Base-by-base conservation (phyloP, 64 coral and sea anemone species). In the Montipora capricornis region DNA sequence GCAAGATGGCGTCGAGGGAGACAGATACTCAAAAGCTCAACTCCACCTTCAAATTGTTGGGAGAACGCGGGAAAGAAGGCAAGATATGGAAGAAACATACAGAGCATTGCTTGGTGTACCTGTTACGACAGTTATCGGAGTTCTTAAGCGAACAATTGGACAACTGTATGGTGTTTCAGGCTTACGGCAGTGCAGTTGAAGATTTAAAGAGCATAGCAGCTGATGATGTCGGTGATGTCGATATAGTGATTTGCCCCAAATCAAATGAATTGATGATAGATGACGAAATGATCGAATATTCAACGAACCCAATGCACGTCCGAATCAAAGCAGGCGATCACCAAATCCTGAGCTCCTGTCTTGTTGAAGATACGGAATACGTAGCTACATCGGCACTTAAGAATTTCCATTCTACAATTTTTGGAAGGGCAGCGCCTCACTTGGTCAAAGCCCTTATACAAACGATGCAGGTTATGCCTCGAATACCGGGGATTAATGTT, bases 331-430 rank as follows among this genome's bases (percentile, higher is more conserved):
- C 85, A 4, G 11, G 11, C 15, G 50, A 59, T 19, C 92, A 89
- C 29, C 50, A 78, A 6, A 78, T 89, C 6, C 74, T 94, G 9
- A 37, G 89, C 47, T 52, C 80, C 76, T 94, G 92, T 26, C 78
- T 94, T 14, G 79, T 82, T 59, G 51, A 89, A 76, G 87, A 76
- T 29, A 94, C 87, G 20, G 16, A 14, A 2, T 94, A 94, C 51
- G 78, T 94, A 19, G 86, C 86, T 22, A 77, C 86, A n/a, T 83
- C 92, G 48, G 87, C 92, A 60, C 62, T 95, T 1, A 95, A 76
- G 58, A 69, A 60, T 47, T 95, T 95, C 78, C 93, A 95, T 17
- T 20, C 87, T 10, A 66, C 20, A 24, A 77, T 95, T 88, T 95
- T 78, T 44, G 93, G 93, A 10, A 44, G 20, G 62, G 6, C 44